A percentile compares a stretch with the other conserved stretches of the same genome.
Conservation (phyloP, 1,140 invertebrate species). For the Drepana arcuata region DNA sequence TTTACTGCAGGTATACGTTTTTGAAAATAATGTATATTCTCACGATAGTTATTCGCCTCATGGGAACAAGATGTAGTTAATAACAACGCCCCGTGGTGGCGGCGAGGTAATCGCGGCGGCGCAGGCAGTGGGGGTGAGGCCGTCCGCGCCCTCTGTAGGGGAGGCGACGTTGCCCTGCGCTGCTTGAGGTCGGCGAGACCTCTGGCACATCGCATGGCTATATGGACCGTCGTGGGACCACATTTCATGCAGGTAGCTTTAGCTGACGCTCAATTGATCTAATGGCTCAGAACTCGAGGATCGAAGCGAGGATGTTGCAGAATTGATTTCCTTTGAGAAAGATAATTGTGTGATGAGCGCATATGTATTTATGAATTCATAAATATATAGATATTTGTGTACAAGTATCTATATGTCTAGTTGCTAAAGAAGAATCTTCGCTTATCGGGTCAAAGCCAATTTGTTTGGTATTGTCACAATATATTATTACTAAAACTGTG, state of each 20-base stretch:
- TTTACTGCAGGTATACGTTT: too few relatives aligned
- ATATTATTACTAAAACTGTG: too few relatives aligned
- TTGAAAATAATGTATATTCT: too few relatives aligned
- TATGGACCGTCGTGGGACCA: conserved; percentile 91
- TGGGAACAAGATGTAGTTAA: conserved; percentile 45
- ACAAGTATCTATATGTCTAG: too few relatives aligned
- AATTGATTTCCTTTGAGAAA: too few relatives aligned
- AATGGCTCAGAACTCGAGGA: too few relatives aligned
- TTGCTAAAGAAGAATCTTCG: not conserved
- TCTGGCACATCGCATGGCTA: conserved; percentile 89
- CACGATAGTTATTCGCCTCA: conserved; percentile 30
- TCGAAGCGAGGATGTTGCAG: too few relatives aligned
- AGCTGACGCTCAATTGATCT: too few relatives aligned
- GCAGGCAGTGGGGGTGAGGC: conserved; percentile 56
- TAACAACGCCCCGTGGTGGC: conserved; percentile 42
- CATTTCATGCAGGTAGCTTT: conserved; percentile 92
- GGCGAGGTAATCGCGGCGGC: conserved; percentile 51
- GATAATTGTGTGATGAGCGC: too few relatives aligned
- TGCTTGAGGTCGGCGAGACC: conserved; percentile 90
- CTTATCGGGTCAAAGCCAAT: not conserved
- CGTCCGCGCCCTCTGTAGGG: conserved; percentile 82
- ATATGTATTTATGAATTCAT: too few relatives aligned
- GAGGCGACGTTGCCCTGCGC: conserved; percentile 90
- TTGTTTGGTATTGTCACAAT: too few relatives aligned
- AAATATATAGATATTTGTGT: too few relatives aligned